Evolutionary conservation across 1,140 invertebrate species (phyloP).

Genomic region (Heliconius congener): DNA sequence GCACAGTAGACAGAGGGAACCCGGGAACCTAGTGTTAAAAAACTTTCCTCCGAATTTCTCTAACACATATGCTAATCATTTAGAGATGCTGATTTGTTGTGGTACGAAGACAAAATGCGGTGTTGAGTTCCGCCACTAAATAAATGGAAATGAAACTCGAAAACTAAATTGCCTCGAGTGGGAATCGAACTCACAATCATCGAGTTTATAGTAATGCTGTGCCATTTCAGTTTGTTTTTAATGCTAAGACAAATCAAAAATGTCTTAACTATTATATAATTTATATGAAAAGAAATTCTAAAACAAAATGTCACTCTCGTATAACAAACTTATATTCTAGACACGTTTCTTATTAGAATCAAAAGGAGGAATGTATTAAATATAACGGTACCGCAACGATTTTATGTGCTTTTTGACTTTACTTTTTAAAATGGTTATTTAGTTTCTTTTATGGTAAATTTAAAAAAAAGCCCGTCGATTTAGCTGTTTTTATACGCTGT

Average conservation of each 20-base stretch:
- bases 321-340: constrained; percentile 12
- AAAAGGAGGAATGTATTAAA: constrained; percentile 10
- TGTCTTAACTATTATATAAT: background rate
- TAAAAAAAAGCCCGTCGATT: too few species aligned
- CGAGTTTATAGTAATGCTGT: too few species aligned
- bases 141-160: background rate
- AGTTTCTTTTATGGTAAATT: background rate
- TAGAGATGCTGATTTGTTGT: too few species aligned
- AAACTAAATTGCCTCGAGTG: background rate
- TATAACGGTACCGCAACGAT: constrained; percentile 1
- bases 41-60: too few species aligned
- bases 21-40: too few species aligned
- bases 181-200: too few species aligned
- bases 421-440: background rate
- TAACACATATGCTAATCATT: too few species aligned
- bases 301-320: constrained; percentile 14
- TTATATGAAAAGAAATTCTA: background rate
- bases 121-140: too few species aligned
- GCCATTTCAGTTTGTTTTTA: background rate
- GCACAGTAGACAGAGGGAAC: too few species aligned
- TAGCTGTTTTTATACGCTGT: too few species aligned
- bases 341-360: constrained; percentile 21
- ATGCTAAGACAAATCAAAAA: background rate
- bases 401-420: background rate
- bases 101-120: too few species aligned